Evolutionary conservation across 2,113 vertebrate genomes (phyloP).

Genomic region (Anoura caudifer): DNA sequence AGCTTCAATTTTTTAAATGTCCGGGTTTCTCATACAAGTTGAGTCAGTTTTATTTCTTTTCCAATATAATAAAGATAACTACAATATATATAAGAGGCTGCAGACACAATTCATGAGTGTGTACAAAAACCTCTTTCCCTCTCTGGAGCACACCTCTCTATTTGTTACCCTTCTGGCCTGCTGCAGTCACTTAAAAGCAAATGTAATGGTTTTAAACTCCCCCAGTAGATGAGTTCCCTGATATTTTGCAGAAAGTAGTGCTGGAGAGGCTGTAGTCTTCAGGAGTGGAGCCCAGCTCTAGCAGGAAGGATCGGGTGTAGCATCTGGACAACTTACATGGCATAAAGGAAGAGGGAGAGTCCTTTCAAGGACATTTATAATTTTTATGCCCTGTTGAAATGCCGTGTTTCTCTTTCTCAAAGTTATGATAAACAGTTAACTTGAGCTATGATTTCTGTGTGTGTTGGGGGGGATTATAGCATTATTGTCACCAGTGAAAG

Average conservation of each 20-base stretch:
- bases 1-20: background rate
- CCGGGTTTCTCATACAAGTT: background rate
- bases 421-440: background rate
- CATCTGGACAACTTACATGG: background rate
- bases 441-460: background rate
- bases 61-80: background rate
- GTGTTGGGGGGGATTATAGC: background rate
- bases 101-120: background rate
- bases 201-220: background rate
- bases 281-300: background rate
- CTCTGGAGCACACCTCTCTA: background rate
- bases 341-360: background rate
- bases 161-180: background rate
- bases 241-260: background rate
- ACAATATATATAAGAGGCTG: background rate
- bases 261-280: background rate
- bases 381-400: background rate
- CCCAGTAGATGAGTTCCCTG: background rate
- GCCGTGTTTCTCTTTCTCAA: background rate
- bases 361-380: background rate
- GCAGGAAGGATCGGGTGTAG: background rate
- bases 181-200: background rate
- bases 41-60: background rate
- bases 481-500: background rate
- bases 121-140: background rate